phyloP scores from a whole-genome alignment of 2,888 invertebrate species.

The Parnassius glacialis region DNA sequence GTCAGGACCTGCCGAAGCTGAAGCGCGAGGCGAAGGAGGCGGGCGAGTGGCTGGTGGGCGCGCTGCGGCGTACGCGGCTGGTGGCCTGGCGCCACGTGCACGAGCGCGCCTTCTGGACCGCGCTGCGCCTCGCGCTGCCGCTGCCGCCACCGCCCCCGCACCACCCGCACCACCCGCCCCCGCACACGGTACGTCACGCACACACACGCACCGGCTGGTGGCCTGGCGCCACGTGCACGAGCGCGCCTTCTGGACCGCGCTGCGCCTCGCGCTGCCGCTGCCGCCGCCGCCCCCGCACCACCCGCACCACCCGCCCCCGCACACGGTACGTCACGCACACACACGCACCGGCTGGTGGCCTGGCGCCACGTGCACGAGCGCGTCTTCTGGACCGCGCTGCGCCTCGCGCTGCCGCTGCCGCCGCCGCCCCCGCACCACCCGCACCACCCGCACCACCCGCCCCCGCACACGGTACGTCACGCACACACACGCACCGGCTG shows the following conservation, averaged over 20 bases:
- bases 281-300: background rate
- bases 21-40: conserved; percentile 74
- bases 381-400: background rate
- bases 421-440: background rate
- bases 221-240: too few relatives aligned
- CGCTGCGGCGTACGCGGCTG: conserved; percentile 69
- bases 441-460: background rate
- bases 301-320: background rate
- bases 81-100: conserved; percentile 78
- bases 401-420: background rate
- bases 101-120: conserved; percentile 83
- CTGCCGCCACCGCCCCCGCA: conserved; percentile 58
- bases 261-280: background rate
- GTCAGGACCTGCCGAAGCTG: conserved; percentile 81
- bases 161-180: conserved; percentile 6
- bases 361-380: background rate
- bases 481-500: background rate
- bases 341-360: background rate
- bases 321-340: background rate
- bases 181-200: background rate
- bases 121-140: conserved; percentile 83
- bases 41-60: conserved; percentile 74
- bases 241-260: too few relatives aligned
- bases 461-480: background rate
- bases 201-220: background rate